These are phyloP conservation scores for Papilio protenor DNA, from an alignment of 2,888 invertebrate genomes.

Conservation along the genomic window DNA sequence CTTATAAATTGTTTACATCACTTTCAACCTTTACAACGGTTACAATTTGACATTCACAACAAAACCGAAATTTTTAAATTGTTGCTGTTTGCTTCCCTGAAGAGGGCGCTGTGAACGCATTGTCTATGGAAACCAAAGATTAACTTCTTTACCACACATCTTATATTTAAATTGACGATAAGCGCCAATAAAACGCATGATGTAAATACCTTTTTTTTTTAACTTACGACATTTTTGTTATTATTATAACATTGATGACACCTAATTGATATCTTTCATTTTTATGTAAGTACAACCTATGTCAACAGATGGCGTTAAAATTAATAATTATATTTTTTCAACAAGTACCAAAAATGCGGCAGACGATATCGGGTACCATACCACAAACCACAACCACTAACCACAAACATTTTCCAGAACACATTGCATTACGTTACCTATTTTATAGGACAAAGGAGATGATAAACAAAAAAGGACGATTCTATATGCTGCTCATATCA, in stretches of 20 bases:
- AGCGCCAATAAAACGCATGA: neutral
- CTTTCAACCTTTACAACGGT: conserved; percentile 35
- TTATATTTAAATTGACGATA: neutral
- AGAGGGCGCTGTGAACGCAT: conserved; percentile 55
- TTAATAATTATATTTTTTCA: neutral
- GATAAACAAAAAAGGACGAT: neutral
- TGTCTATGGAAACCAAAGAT: conserved; percentile 47
- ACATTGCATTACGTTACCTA: neutral
- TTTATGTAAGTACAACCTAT: neutral
- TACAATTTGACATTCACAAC: conserved; percentile 60
- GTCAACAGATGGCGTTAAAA: neutral
- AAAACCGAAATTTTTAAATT: conserved; percentile 78
- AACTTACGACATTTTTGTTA: neutral
- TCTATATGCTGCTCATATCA: too few relatives aligned
- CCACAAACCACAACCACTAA: neutral
- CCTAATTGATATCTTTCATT: neutral
- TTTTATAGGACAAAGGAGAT: neutral
- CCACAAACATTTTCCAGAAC: neutral
- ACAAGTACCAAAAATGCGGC: neutral
- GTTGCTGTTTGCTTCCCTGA: conserved; percentile 53
- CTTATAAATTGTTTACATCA: conserved; percentile 62
- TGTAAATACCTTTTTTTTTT: neutral
- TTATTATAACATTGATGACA: neutral
- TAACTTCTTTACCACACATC: neutral
- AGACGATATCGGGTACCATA: neutral